These are phyloP conservation scores for Rhaphigaster nebulosa DNA, from an alignment of 2,888 invertebrate genomes.

Conservation along the genomic window DNA sequence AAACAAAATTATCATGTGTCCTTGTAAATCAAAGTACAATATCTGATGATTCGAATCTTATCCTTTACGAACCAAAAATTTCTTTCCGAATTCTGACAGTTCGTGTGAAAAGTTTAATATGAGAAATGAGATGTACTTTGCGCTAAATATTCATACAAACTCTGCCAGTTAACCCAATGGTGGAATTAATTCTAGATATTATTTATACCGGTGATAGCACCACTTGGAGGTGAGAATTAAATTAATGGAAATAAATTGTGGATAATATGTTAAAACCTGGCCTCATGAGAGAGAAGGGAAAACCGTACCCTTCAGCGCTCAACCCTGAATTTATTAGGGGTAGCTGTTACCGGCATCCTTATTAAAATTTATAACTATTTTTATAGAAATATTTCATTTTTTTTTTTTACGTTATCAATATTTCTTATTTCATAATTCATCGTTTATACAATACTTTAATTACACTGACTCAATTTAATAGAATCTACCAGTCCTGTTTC, in stretches of 20 bases:
- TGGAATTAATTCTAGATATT: not conserved
- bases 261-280: not conserved
- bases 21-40: too few relatives aligned
- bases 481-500: too few relatives aligned
- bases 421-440: not conserved
- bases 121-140: not conserved
- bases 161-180: not conserved
- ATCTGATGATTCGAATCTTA: too few relatives aligned
- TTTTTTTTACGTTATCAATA: not conserved
- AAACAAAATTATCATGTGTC: too few relatives aligned
- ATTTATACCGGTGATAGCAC: not conserved
- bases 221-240: not conserved
- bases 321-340: not conserved
- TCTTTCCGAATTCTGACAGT: too few relatives aligned
- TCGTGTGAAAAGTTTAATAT: not conserved
- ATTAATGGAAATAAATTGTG: not conserved
- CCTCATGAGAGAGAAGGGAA: not conserved
- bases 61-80: not conserved
- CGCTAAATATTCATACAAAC: not conserved
- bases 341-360: not conserved
- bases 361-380: slow-evolving; percentile 8
- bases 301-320: not conserved
- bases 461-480: not conserved
- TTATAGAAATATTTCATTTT: not conserved
- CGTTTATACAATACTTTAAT: not conserved